These are phyloP conservation scores for Pachymerium ferrugineum DNA, from an alignment of 2,888 invertebrate genomes.

Conservation along the genomic window DNA sequence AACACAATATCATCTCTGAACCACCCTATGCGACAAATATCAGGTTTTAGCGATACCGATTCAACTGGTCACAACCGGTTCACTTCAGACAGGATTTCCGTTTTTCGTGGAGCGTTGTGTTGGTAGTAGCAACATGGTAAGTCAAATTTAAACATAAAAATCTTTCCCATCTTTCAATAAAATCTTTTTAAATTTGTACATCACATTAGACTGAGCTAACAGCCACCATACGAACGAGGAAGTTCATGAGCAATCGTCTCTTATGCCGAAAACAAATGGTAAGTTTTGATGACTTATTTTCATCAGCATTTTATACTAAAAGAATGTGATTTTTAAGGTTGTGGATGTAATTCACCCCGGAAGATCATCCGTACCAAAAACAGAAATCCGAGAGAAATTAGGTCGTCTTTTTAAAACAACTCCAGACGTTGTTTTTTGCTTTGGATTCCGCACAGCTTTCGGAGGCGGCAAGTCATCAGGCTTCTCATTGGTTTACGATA, in stretches of 20 bases:
- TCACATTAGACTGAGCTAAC: constrained; percentile 64
- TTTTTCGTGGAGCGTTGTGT: no score
- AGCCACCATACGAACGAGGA: constrained; percentile 93
- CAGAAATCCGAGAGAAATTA: constrained; percentile 92
- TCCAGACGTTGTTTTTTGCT: constrained; percentile 91
- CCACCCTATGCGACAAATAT: no score
- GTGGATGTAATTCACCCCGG: constrained; percentile 96
- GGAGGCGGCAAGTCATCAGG: constrained; percentile 98
- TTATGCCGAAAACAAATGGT: constrained; percentile 99
- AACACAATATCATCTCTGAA: no score
- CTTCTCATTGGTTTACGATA: constrained; percentile 95
- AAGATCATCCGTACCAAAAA: constrained; percentile 91
- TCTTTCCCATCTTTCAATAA: not conserved
- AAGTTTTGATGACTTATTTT: no score
- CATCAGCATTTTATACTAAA: no score
- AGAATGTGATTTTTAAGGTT: constrained; percentile 58
- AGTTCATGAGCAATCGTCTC: constrained; percentile 99
- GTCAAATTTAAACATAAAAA: not conserved
- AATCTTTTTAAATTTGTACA: no score
- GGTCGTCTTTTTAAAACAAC: constrained; percentile 98
- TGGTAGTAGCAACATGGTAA: constrained; percentile 28
- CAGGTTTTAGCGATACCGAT: no score
- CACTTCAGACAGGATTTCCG: no score
- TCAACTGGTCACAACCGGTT: no score
- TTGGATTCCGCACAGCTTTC: constrained; percentile 96